Conservation (phyloP, 1,140 invertebrate species). For the Drosophila busckii region DNA sequence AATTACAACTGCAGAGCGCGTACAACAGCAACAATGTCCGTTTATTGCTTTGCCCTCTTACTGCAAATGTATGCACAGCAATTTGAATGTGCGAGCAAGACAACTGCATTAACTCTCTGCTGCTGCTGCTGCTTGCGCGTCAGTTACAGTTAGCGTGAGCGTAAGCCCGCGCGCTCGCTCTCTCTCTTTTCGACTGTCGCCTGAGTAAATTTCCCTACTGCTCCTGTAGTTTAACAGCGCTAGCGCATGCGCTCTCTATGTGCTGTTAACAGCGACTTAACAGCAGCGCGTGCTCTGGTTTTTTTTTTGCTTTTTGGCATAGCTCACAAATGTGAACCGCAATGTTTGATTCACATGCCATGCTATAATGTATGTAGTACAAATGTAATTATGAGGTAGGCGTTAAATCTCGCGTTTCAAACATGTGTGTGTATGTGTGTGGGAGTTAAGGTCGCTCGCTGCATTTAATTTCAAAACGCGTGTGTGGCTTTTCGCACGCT, state of each 20-base stretch:
- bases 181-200: background rate
- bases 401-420: conserved; percentile 13
- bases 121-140: no score
- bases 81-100: conserved; percentile 31
- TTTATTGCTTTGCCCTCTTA: conserved; percentile 26
- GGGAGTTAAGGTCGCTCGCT: no score
- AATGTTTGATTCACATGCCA: no score
- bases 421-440: conserved; percentile 1
- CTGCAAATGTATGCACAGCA: conserved; percentile 27
- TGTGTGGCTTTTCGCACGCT: conserved; percentile 20
- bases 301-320: no score
- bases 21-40: conserved; percentile 24
- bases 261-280: conserved; percentile 16
- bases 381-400: conserved; percentile 66
- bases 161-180: background rate
- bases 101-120: conserved; percentile 7
- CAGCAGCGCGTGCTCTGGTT: no score
- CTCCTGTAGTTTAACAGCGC: conserved; percentile 5
- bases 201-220: conserved; percentile 29
- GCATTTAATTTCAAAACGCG: no score
- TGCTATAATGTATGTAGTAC: no score
- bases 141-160: background rate
- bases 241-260: conserved; percentile 10
- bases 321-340: conserved; percentile 10
- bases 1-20: conserved; percentile 47